Conservation (phyloP, 2,113 vertebrate genomes). For the Ursus arctos region DNA sequence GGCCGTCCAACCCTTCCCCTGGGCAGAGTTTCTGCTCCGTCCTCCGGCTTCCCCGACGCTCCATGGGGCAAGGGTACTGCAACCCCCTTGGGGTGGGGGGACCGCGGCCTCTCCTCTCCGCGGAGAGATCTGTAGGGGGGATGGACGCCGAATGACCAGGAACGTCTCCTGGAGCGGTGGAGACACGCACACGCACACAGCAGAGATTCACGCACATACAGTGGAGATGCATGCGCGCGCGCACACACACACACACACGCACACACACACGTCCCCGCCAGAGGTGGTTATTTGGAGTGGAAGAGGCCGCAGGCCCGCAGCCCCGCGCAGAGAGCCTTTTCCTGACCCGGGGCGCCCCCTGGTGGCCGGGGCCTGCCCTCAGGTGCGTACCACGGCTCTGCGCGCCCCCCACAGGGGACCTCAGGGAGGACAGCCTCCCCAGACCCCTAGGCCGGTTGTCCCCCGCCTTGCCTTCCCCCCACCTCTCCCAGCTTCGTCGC, state of each 20-base stretch:
- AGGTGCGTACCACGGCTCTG: fast-evolving
- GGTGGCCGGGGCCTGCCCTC: neutral
- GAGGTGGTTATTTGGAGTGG: fast-evolving
- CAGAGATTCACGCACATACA: neutral
- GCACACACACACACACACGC: neutral
- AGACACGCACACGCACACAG: neutral
- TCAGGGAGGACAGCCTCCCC: too few relatives aligned
- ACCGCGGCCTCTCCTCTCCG: neutral
- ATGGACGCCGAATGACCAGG: neutral
- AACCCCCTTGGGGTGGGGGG: too few relatives aligned
- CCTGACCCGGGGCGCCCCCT: neutral
- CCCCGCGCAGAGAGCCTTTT: neutral
- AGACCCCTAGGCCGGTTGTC: neutral
- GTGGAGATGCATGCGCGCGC: neutral
- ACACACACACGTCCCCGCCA: neutral
- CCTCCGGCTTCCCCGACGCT: neutral
- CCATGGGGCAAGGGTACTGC: neutral
- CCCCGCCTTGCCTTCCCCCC: too few relatives aligned
- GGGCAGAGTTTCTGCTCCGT: neutral
- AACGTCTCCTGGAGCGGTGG: neutral
- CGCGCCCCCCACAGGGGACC: neutral
- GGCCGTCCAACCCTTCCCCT: neutral
- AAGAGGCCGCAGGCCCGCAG: fast-evolving
- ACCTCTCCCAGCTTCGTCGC: too few relatives aligned
- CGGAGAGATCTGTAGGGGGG: neutral